Evolutionary conservation across 2,888 invertebrate genomes (phyloP), one percentile per base, ranked within the genome.

Genomic region (Metopia argyrocephala): DNA sequence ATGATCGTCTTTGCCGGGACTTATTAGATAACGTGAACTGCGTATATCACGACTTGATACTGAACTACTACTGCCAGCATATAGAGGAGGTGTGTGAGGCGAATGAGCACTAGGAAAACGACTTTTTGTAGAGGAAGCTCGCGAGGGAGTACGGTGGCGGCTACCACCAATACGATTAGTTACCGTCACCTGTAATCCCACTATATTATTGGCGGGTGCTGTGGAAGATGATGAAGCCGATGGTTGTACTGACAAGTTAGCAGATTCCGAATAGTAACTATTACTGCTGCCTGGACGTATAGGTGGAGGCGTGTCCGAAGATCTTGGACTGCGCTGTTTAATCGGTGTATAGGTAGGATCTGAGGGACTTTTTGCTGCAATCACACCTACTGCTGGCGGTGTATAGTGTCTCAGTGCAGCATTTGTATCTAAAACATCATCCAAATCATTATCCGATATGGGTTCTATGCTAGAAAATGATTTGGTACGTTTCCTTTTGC

Each of bases 401-500:
- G 90, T 90, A 71, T 89, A 89, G 62, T 89, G 88, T 15, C 88
- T 86, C 28, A 61, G 38, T 38, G 79, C 57, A 2, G 76, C 56
- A 4, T 85, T 85, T 1, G 70, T 27, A 18, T 82, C 83, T 23
- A 84, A 59, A 21, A 85, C 83, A 31, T 80, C 82, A 61, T 89
- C 88, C 48, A 89, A 83, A 74, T 90, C 93, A 83, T 93, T 93
- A 45, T 93, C 92, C 21, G 93, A 93, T 68, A 93, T 91, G 83
- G 93, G 93, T 87, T 93, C 94, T 82, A 94, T 91, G 86, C 94
- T 94, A 0, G 94, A 93, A 76, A 94, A 94, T 66, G 94, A 92
- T 48, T 94, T 94, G 74, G 92, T 92, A 64, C 94, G 93, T 88
- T 93, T 93, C 50, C 92, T 91, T 88, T 94, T 94, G 79, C 92